Percentiles rank a stretch among this genome's conserved stretches.
Evolutionary conservation across 2,797 vertebrate genomes (phyloP).

Genomic region (Pogoniulus pusillus): DNA sequence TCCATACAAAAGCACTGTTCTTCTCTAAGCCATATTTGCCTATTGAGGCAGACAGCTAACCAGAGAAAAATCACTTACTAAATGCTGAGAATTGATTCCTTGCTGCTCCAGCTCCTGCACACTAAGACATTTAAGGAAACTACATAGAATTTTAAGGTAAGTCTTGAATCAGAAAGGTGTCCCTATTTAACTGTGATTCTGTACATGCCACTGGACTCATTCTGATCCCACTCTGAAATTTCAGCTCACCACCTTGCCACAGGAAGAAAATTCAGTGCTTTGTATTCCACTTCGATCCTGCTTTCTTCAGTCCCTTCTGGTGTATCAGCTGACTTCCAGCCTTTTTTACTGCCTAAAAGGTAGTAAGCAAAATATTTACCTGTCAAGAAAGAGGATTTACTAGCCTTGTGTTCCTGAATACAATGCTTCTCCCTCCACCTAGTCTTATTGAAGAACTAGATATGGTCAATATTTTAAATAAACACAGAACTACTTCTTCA

Average conservation of each 20-base stretch:
- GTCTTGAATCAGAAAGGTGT: background rate
- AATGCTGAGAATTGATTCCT: background rate
- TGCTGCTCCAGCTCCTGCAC: background rate
- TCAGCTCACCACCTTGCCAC: background rate
- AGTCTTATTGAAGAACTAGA: background rate
- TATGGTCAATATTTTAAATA: accelerated
- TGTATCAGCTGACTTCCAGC: background rate
- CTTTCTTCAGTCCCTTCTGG: background rate
- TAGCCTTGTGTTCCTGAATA: background rate
- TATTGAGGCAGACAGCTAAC: background rate
- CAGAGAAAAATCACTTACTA: background rate
- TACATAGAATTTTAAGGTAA: background rate
- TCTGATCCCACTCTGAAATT: background rate
- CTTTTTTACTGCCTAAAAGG: background rate
- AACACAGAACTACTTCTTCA: background rate
- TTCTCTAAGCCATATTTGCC: background rate
- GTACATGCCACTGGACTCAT: background rate
- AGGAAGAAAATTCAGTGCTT: background rate
- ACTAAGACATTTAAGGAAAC: background rate
- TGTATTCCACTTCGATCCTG: background rate
- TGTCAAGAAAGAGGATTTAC: background rate
- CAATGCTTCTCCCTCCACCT: background rate
- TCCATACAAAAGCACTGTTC: background rate
- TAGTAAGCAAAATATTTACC: background rate
- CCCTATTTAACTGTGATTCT: background rate